Evolutionary conservation across 1,140 invertebrate species (phyloP), one percentile per base, ranked within the genome.

Genomic region (Pseudoatta argentina): DNA sequence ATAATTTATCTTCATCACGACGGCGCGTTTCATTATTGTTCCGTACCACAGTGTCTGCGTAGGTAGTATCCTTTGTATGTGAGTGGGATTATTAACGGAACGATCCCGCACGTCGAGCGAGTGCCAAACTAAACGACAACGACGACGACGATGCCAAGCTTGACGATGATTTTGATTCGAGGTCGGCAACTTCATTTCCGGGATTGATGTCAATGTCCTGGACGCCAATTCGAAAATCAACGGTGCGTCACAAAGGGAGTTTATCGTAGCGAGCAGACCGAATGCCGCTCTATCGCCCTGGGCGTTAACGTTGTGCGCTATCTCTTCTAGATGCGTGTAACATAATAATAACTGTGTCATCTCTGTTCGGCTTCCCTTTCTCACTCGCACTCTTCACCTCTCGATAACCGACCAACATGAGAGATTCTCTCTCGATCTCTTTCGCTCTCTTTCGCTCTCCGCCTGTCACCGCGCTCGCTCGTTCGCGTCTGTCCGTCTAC

Each of bases 101-200:
- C 91, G 89, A 78, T 27, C 55, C 14, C 6, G 64, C n/a, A 6
- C 69, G 87, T 55, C 87, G 86, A 81, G 76, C 85, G 86, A 27
- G 24, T 16, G 24, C 3, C 51, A n/a, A 73, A 59, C 48, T 21
- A 18, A 69, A 39, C 77, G 63, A 34, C 73, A 24, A 69, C 44
- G 30, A 55, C 44, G 44, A 53, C 63, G 44, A 53, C 63, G 48
- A 66, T 6, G 12, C 0, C 24, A 44, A n/a, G 55, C 12, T 57
- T 12, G 55, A 5, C 34, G 44, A 75, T 76, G 73, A 85, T 92
- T 91, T 90, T 88, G 87, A 91, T 87, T 91, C 87, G 87, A 91
- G 91, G 86, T 91, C 90, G 91, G 91, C 90, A 92, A 91, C 91
- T 93, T 94, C 92, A 94, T 94, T 94, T 94, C 93, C 93, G 92